These are phyloP conservation scores for Philaenus spumarius DNA, from an alignment of 1,140 invertebrate species.

Conservation along the genomic window DNA sequence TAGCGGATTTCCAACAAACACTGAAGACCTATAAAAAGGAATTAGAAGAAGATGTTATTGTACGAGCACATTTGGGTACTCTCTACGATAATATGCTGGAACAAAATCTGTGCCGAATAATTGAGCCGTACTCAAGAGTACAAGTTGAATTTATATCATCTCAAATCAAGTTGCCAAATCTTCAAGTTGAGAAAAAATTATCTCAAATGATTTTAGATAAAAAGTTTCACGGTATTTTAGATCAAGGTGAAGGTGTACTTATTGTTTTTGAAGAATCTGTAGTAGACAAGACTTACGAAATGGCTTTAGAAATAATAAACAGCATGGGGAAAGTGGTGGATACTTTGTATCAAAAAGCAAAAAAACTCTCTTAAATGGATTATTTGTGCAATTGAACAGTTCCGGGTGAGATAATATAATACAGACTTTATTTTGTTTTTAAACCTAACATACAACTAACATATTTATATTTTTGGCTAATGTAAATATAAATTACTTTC, in stretches of 20 bases:
- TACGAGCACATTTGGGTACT: constrained; percentile 90
- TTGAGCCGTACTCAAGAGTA: constrained; percentile 96
- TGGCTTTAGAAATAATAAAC: constrained; percentile 93
- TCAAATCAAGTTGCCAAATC: constrained; percentile 79
- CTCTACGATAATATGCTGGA: constrained; percentile 98
- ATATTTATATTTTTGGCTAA: no score
- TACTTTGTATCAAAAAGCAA: constrained; percentile 96
- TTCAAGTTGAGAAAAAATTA: constrained; percentile 95
- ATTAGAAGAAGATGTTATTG: constrained; percentile 93
- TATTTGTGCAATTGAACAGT: no score
- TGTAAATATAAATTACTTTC: no score
- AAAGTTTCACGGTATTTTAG: constrained; percentile 92
- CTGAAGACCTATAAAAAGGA: constrained; percentile 81
- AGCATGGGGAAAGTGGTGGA: constrained; percentile 99
- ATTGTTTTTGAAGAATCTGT: constrained; percentile 94
- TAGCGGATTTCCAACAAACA: constrained; percentile 90
- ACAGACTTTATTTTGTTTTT: no score
- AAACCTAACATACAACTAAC: no score
- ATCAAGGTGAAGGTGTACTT: constrained; percentile 95
- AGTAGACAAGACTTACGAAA: constrained; percentile 94
- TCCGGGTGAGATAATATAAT: no score
- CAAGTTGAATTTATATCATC: constrained; percentile 73
- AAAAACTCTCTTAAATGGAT: constrained; percentile 80
- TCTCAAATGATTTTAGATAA: constrained; percentile 99
- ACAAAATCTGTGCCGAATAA: constrained; percentile 96